Conservation (phyloP, 2,113 vertebrate species). For the Oncorhynchus mykiss region DNA sequence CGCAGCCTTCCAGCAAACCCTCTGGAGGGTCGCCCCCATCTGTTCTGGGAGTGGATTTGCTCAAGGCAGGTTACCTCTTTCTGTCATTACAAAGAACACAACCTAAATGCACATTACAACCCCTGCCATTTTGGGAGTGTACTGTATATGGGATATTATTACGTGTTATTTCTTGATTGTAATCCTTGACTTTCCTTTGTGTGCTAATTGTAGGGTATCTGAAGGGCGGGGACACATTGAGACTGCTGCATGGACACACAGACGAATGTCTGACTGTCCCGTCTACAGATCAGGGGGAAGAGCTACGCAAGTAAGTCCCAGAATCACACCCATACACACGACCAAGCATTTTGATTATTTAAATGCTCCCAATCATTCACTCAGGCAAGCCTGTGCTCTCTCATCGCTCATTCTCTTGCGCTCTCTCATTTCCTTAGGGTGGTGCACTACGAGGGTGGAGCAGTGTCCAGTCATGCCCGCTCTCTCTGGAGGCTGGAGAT, state of each 20-base stretch:
- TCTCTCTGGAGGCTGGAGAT: slow-evolving; percentile 95
- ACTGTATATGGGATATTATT: background rate
- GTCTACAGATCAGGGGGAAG: slow-evolving; percentile 81
- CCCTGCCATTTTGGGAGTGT: background rate
- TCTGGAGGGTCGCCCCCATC: slow-evolving; percentile 93
- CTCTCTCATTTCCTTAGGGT: slow-evolving; percentile 69
- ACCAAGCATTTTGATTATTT: background rate
- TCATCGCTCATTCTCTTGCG: background rate
- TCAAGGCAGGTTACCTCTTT: slow-evolving; percentile 77
- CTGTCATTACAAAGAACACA: background rate
- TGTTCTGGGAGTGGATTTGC: slow-evolving; percentile 87
- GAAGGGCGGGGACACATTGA: slow-evolving; percentile 89
- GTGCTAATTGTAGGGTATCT: slow-evolving; percentile 79
- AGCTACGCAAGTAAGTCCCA: slow-evolving; percentile 82
- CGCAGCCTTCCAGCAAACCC: slow-evolving; percentile 91
- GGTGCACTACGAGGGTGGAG: slow-evolving; percentile 89
- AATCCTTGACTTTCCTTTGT: slow-evolving; percentile 5
- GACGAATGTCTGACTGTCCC: slow-evolving; percentile 91
- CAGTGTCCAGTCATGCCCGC: slow-evolving; percentile 84
- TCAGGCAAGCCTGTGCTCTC: background rate
- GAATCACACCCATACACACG: background rate
- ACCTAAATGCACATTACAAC: background rate
- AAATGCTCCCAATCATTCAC: background rate
- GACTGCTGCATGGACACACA: slow-evolving; percentile 88
- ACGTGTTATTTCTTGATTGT: background rate